Evolutionary conservation across 1,140 invertebrate species (phyloP), one percentile per base, ranked within the genome.

Genomic region (Adelges cooleyi): DNA sequence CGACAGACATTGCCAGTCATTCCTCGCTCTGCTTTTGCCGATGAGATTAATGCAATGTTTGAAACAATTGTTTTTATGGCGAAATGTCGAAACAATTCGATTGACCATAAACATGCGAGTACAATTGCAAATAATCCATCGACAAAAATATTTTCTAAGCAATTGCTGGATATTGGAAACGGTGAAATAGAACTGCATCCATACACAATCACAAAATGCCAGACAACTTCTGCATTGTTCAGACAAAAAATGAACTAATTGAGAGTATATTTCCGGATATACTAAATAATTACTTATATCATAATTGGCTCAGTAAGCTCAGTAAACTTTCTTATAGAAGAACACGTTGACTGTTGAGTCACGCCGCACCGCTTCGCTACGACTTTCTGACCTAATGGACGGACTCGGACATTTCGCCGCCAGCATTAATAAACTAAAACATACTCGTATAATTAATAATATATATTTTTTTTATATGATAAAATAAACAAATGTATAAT

Each of bases 11-110:
- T 48, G 18, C 44, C 44, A 20, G 44, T 33, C 44, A 48, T 48
- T 48, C 50, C 50, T 10, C 9, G 20, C 18, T 51, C 29, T 38
- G 56, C 50, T n/a, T 51, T 11, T 23, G 66, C 66, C 20, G 66
- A 62, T 50, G 42, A 67, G 17, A 49, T 67, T 25, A 62, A 62
- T n/a, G 66, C 66, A 20, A n/a, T 67, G 66, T 40, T 38, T 67
- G 23, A 67, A 48, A 18, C 18, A 23, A 50, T 67, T 42, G 4
- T 22, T 38, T 27, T 50, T 67, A 59, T 67, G 66, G 52, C 40
- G 11, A 23, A 48, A 33, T 18, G 46, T 67, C 20, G 29, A 36
- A 59, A 49, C 6, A 36, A 8, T 48, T 27, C 11, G n/a, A 29
- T 22, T 67, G 18, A 48, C 51, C 18, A 59, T 23, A 33, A 67